Evolutionary conservation across 2,113 vertebrate genomes (phyloP).

Genomic region (Tychaedon coryphoeus): DNA sequence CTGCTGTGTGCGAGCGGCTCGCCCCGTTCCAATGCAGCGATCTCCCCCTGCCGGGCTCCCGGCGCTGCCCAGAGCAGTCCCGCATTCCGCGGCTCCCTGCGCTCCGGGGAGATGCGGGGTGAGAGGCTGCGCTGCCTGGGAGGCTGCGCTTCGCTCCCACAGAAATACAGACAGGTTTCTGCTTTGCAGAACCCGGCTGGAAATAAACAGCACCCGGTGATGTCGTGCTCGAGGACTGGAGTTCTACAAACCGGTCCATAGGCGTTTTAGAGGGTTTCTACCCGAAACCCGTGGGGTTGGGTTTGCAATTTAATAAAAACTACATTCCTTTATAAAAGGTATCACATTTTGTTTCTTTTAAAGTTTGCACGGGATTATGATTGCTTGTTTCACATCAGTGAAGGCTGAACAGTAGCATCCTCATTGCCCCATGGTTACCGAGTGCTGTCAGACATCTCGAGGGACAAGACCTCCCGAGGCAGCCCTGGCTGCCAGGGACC

Average conservation of each 20-base stretch:
- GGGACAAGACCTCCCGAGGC: background rate
- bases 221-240: background rate
- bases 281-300: background rate
- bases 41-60: conserved; percentile 61
- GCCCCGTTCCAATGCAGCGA: background rate
- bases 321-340: background rate
- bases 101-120: background rate
- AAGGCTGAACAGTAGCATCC: background rate
- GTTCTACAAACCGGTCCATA: background rate
- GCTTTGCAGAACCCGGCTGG: background rate
- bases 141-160: background rate
- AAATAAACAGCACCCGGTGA: background rate
- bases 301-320: background rate
- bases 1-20: background rate
- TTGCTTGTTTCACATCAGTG: background rate
- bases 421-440: rapidly evolving
- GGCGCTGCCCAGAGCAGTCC: background rate
- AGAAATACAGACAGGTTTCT: rapidly evolving
- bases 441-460: background rate
- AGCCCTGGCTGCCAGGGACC: background rate
- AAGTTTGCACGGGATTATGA: background rate
- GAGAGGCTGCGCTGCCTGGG: background rate
- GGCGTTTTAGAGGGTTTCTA: background rate
- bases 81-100: rapidly evolving
- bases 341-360: background rate